Evolutionary conservation across 2,888 invertebrate genomes (phyloP).

Genomic region (Phoenoteleia sp.): DNA sequence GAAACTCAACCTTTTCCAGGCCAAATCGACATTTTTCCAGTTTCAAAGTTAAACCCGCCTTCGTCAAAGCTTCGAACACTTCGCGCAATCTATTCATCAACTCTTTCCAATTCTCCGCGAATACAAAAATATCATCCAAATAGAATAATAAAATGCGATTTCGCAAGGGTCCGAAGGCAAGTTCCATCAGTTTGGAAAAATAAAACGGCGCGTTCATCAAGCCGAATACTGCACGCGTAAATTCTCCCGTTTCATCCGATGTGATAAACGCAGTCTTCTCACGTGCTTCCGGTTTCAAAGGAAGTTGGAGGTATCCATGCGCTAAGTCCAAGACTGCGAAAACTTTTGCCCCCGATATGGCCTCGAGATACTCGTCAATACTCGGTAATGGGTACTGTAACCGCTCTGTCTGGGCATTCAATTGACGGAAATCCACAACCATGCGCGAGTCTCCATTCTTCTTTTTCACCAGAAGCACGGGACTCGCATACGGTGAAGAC

Average conservation of each 20-base stretch:
- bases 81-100: background rate
- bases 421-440: slow-evolving; percentile 67
- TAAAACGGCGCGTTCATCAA: background rate
- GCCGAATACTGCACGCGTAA: background rate
- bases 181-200: slow-evolving; percentile 3
- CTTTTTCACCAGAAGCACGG: slow-evolving; percentile 36
- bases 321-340: slow-evolving; percentile 11
- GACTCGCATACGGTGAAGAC: background rate
- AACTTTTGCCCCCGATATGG: slow-evolving; percentile 9
- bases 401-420: slow-evolving; percentile 60
- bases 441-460: slow-evolving; percentile 59
- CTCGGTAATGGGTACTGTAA: slow-evolving; percentile 50
- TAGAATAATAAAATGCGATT: background rate
- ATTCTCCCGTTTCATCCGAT: background rate
- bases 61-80: slow-evolving; percentile 1
- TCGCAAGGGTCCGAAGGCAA: background rate
- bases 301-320: background rate
- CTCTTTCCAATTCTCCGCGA: background rate
- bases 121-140: slow-evolving; percentile 4
- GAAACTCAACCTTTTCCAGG: background rate
- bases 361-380: slow-evolving; percentile 60
- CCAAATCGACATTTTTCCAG: slow-evolving; percentile 2
- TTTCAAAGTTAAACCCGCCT: background rate
- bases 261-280: background rate
- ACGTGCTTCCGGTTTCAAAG: background rate